Evolutionary conservation across 2,113 vertebrate genomes (phyloP), one percentile per base, ranked within the genome.

Genomic region (Apeltes quadracus): DNA sequence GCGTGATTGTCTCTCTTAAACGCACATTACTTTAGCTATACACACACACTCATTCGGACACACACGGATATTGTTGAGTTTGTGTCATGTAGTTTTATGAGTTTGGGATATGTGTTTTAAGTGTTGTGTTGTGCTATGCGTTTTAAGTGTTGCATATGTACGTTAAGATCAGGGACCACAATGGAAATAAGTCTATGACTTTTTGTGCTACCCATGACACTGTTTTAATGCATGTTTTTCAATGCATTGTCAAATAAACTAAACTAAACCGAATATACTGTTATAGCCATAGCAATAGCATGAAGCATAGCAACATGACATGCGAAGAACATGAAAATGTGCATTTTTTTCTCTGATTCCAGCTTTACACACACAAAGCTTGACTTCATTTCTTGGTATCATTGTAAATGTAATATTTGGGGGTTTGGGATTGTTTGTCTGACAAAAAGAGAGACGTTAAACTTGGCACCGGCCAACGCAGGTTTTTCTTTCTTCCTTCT

Each of bases 271-370:
- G 72, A 10, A 56, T 65, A 55, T 4, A 36, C 63, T 57, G 27
- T 5, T 59, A 57, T 18, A 76, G 61, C 39, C 32, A 43, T 25
- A 36, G 44, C 20, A 68, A 5, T 32, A 32, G 32, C 32, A 34
- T 29, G 58, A 9, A 70, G 38, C 64, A 72, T 11, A 70, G 56
- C 61, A 72, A 22, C 54, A 46, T n/a, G 3, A 41, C 67, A 61
- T 18, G 75, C 22, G 75, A 32, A 53, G 38, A 78, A 32, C 27
- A 68, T 8, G 54, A 7, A 78, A 39, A 43, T 51, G n/a, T 23
- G 29, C 20, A 64, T 27, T 20, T 38, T 46, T 23, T 41, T 25
- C 29, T 56, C 61, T n/a, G 55, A 66, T 34, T 67, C n/a, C 34
- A 58, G 43, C 34, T 7, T 58, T 5, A 14, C 25, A 55, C 44